Percentiles rank a stretch among this genome's conserved stretches.
These are phyloP conservation scores for Cebidichthys violaceus DNA, from an alignment of 2,113 vertebrate genomes.

Conservation along the genomic window DNA sequence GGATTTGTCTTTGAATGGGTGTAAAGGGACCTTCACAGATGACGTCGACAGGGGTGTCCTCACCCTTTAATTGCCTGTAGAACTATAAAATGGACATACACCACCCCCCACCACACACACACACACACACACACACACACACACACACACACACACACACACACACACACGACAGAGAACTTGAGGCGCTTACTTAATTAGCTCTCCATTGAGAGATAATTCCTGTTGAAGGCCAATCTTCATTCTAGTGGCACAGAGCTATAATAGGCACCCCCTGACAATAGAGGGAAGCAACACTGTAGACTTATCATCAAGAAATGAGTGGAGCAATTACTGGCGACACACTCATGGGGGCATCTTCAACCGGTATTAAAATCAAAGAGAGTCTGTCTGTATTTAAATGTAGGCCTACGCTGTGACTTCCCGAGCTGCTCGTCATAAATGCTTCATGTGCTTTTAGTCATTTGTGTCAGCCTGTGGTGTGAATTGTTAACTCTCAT, in stretches of 20 bases:
- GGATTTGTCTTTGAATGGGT: not conserved
- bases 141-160: no score
- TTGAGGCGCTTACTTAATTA: conserved; percentile 40
- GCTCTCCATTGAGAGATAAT: conserved; percentile 42
- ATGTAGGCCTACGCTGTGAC: not conserved
- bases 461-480: no score
- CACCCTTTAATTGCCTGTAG: not conserved
- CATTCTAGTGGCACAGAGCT: conserved; percentile 20
- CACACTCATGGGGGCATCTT: conserved; percentile 19
- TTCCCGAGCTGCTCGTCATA: not conserved
- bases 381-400: not conserved
- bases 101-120: no score
- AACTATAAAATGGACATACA: not conserved
- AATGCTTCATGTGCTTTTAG: not conserved
- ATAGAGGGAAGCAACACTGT: conserved; percentile 18
- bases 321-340: conserved; percentile 40
- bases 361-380: not conserved
- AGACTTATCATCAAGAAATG: conserved; percentile 23
- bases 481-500: no score
- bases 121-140: no score
- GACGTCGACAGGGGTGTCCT: not conserved
- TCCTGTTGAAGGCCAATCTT: conserved; percentile 28
- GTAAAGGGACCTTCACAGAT: not conserved
- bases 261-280: conserved; percentile 26
- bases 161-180: conserved; percentile 8